Base-by-base conservation (phyloP, 2,888 invertebrate genomes). In the Troglohyphantes excavatus region DNA sequence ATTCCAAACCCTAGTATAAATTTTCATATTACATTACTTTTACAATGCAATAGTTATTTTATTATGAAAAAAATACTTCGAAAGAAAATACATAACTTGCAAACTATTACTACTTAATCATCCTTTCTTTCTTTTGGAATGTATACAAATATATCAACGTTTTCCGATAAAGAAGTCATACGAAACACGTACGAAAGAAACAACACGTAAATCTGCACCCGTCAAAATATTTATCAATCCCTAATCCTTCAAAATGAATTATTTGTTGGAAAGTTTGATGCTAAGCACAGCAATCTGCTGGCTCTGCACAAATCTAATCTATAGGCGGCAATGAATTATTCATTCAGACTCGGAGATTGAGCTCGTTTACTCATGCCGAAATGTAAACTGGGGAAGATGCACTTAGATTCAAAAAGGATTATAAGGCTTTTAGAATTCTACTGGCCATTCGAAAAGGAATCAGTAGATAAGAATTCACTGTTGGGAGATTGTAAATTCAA, bases 231-330 rank as follows among this genome's bases (percentile, higher is more conserved):
- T 63, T 39, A 26, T 78, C 75, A 75, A 59, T 27, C 63, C 63
- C 23, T 78, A 63, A 78, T 63, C 63, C 63, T 63, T 29, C 33
- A 63, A 39, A 78, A 78, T 78, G 76, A 78, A 78, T 78, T 63
- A 39, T 78, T 61, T 78, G 33, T 63, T 39, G 39, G 33, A 63
- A 63, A 61, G 33, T 23, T 61, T 26, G n/a, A 19, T 59, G 19
- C 23, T 27, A 39, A 78, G 17, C 23, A 33, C 13, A 78, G 63
- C 76, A 78, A 78, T 78, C 76, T 78, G 76, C 43, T 61, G 11
- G 39, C 39, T 19, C 33, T 39, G 61, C 33, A 29, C 33, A 29
- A 43, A 19, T 78, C 61, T 63, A 78, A 78, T 39, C 33, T 63
- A 39, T 17, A 29, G 21, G 33, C 29, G 61, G 39, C 76, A 61